Percentiles rank a stretch among this genome's conserved stretches.
These are phyloP conservation scores for Lymantria monacha DNA, from an alignment of 2,888 invertebrate species.

Conservation along the genomic window DNA sequence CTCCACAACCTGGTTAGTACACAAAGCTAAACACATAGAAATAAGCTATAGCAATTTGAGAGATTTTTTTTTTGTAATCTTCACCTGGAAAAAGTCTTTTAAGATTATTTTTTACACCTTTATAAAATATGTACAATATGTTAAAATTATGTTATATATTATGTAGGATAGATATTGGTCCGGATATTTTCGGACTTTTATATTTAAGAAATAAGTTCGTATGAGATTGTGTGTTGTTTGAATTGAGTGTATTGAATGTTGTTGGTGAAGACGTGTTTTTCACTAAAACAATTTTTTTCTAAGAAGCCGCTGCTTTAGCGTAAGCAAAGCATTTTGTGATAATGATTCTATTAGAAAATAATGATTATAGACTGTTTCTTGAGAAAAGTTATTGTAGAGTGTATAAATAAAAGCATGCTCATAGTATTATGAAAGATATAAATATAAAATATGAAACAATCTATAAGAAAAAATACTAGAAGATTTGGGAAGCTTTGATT, in stretches of 20 bases:
- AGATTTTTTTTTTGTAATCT: conserved; percentile 36
- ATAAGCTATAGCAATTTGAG: conserved; percentile 57
- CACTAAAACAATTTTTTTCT: conserved; percentile 43
- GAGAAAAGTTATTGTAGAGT: conserved; percentile 24
- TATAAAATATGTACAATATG: conserved; percentile 28
- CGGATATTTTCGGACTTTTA: conserved; percentile 50
- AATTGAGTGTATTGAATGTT: conserved; percentile 31
- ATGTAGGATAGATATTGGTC: conserved; percentile 21
- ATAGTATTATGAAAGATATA: conserved; percentile 20
- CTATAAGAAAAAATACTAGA: conserved; percentile 58
- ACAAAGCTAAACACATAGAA: conserved; percentile 74
- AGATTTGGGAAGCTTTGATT: conserved; percentile 50
- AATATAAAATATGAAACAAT: conserved; percentile 61
- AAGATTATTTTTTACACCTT: conserved; percentile 43
- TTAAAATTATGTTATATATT: conserved; percentile 18
- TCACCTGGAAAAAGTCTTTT: conserved; percentile 69
- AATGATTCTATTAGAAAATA: conserved; percentile 22
- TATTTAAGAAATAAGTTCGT: conserved; percentile 2
- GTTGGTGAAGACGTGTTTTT: conserved; percentile 33
- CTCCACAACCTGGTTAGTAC: conserved; percentile 58
- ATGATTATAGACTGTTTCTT: conserved; percentile 57
- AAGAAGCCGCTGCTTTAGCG: conserved; percentile 72
- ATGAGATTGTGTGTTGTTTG: conserved; percentile 27
- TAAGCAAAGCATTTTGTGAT: conserved; percentile 61
- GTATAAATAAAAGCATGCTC: conserved; percentile 43